Base-by-base conservation (phyloP, 2,888 invertebrate genomes). In the Tenthredo distinguenda region DNA sequence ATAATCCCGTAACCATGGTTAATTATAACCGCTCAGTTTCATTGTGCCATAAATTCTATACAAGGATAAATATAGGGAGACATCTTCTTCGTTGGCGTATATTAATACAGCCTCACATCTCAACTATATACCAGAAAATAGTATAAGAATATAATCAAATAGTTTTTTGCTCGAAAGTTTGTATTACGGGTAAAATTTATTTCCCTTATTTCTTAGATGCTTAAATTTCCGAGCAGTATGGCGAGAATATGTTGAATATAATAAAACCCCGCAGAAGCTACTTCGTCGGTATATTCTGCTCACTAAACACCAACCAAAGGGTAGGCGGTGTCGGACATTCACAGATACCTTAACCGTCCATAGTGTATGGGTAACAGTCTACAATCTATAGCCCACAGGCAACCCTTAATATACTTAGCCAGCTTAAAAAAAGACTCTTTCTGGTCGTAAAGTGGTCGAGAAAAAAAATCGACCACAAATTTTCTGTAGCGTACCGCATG, bases 21-120 rank as follows among this genome's bases (percentile, higher is more conserved):
- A 77, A 77, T 77, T 77, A 77, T 77, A 18, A 55, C 50, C 21
- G 34, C 77, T 50, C 50, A 77, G 77, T 77, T 55, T 55, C 77
- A 31, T 31, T 34, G 31, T 55, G 31, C 34, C 50, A 55, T 50
- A 55, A 50, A 77, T 77, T 55, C 47, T 77, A 18, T 18, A 77
- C 50, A 50, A 7, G n/a, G 31, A 55, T 77, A 18, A 77, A 77
- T 74, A 74, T 74, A 43, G 5, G 12, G 12, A 40, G 26, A 34
- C 15, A 34, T 34, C 12, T 12, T 12, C 68, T 18, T 15, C 34
- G 15, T 0, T 62, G 2, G 26, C 40, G n/a, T 40, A 21, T 72
- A 21, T 40, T 12, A n/a, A 43, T 72, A 21, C 43, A 68, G 7
- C 15, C 68, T 34, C 34, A 34, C 15, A 68, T 68, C 68, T 34